phyloP scores from a whole-genome alignment of 2,888 invertebrate species.

The Diadegma fenestrale region DNA sequence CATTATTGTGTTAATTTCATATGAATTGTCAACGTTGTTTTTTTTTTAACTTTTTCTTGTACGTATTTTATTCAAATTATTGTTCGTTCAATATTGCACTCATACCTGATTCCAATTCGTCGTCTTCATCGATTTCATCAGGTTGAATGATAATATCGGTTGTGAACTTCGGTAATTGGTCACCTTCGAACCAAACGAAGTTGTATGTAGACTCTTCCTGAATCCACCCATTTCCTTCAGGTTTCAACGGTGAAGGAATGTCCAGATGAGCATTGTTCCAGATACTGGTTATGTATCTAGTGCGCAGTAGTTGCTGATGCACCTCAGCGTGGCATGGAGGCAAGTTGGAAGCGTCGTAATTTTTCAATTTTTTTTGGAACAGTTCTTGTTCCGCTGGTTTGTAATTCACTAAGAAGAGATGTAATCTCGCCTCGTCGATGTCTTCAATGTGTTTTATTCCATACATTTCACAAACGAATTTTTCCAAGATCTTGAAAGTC shows the following conservation, averaged over 20 bases:
- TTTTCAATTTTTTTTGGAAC: constrained; percentile 18
- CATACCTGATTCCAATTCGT: not conserved
- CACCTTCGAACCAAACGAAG: not conserved
- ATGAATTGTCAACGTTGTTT: too few relatives aligned
- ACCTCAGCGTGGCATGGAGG: constrained; percentile 62
- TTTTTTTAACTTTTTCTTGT: too few relatives aligned
- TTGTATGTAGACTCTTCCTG: not conserved
- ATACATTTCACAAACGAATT: constrained; percentile 56
- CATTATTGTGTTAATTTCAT: too few relatives aligned
- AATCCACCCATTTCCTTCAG: not conserved
- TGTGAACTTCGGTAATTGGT: constrained; percentile 1
- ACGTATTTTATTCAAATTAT: not conserved
- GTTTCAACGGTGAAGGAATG: not conserved
- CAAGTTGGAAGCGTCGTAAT: constrained; percentile 50
- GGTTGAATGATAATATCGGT: not conserved
- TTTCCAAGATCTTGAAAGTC: constrained; percentile 42
- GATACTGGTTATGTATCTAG: constrained; percentile 54
- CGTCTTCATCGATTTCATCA: not conserved
- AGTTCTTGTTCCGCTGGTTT: constrained; percentile 8
- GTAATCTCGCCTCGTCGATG: constrained; percentile 46
- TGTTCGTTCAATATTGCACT: not conserved
- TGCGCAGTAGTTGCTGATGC: constrained; percentile 55
- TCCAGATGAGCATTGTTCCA: constrained; percentile 54
- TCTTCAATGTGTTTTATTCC: constrained; percentile 50
- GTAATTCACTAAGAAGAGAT: constrained; percentile 46